Evolutionary conservation across 1,140 invertebrate genomes (phyloP), one percentile per base, ranked within the genome.

Genomic region (Gryon sp.): DNA sequence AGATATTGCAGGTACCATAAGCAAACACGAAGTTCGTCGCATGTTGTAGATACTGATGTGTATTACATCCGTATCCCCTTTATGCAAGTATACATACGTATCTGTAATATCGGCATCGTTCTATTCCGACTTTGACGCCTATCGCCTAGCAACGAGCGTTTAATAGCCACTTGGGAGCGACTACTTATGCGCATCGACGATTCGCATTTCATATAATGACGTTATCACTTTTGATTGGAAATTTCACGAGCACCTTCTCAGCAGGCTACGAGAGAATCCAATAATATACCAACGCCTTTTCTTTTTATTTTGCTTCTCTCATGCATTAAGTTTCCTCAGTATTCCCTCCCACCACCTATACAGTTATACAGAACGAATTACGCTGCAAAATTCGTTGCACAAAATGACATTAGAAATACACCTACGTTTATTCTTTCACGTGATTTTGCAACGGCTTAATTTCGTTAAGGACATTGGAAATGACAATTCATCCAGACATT

Each of bases 121-220:
- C 52, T 45, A 45, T 66, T 59, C 53, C 60, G 40, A 59, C 70
- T 74, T 74, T 65, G 59, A 74, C 70, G 60, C 53, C 70, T 65
- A 74, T 74, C 52, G 41, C 70, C 70, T 74, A 74, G 70, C 70
- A 74, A 74, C 70, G 70, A 66, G 60, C 52, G 43, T 66, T 74
- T 74, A 74, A 74, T 74, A 65, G 70, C 60, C 60, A 74, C 70
- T 74, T 66, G 70, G 52, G 45, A 74, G 18, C 36, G 45, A 74
- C 60, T 74, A 74, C 70, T 74, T 74, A 74, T 74, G 70, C 70
- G 53, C 70, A 74, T 74, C 60, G 70, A 60, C 70, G 52, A 66
- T 66, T 74, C 60, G 46, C 70, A 66, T 74, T 74, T 74, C 36
- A 66, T 74, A 74, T 66, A 66, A 74, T 74, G 62, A 74, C 70